Evolutionary conservation across 2,888 invertebrate species (phyloP).

Genomic region (Athetis lepigone): DNA sequence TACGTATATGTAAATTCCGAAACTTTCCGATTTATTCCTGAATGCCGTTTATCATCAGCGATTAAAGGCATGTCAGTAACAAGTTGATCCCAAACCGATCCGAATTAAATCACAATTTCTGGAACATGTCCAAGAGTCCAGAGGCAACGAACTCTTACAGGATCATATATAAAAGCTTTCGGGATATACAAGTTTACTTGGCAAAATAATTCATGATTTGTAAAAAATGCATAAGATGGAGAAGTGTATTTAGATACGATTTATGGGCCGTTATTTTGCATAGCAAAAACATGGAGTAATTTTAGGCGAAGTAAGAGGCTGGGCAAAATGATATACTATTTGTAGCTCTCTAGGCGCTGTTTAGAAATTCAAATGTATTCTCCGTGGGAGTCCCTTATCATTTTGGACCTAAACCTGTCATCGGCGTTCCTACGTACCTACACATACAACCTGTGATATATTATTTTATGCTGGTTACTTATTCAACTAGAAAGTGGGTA

Average conservation of each 20-base stretch:
- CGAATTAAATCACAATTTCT: conserved; percentile 43
- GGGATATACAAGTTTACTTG: neutral
- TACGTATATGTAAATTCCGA: conserved; percentile 4
- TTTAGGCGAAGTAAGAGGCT: neutral
- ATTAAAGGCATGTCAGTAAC: conserved; percentile 46
- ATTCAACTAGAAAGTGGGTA: neutral
- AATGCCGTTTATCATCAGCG: conserved; percentile 19
- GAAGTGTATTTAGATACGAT: neutral
- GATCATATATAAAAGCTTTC: conserved; percentile 11
- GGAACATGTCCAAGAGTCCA: conserved; percentile 42
- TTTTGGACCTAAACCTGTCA: conserved; percentile 30
- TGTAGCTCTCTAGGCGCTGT: neutral
- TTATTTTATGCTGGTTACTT: neutral
- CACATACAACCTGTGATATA: neutral
- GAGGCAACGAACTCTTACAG: conserved; percentile 30
- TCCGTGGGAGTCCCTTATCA: conserved; percentile 22
- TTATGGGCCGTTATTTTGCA: conserved; percentile 6
- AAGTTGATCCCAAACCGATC: conserved; percentile 23
- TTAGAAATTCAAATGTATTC: conserved; percentile 31
- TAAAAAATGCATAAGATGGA: neutral
- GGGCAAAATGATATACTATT: conserved; percentile 14
- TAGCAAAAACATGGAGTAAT: neutral
- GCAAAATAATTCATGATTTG: neutral
- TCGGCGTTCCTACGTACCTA: too few species aligned
- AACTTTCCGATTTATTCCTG: conserved; percentile 15